Evolutionary conservation across 2,888 invertebrate species (phyloP).

Genomic region (Drosophila borborema): DNA sequence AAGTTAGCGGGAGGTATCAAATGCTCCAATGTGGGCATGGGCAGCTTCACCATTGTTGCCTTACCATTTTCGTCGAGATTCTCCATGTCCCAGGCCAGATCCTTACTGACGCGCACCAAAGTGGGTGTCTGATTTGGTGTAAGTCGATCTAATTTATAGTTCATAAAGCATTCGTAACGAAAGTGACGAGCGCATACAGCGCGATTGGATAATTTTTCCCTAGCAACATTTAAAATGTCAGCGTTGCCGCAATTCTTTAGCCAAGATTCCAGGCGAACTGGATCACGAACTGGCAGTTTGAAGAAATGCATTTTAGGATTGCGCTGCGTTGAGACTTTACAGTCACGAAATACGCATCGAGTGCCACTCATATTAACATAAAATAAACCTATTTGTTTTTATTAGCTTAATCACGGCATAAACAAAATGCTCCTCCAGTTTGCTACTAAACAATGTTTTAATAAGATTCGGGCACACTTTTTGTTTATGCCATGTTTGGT

Average conservation of each 20-base stretch:
- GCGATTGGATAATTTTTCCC: conserved; percentile 85
- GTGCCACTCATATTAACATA: conserved; percentile 85
- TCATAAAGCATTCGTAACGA: conserved; percentile 85
- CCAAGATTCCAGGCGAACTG: conserved; percentile 68
- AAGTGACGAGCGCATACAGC: conserved; percentile 86
- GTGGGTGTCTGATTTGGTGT: conserved; percentile 86
- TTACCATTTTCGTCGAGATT: conserved; percentile 58
- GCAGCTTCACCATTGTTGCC: conserved; percentile 55
- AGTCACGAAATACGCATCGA: conserved; percentile 86
- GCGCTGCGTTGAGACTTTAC: conserved; percentile 85
- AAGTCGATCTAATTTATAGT: conserved; percentile 85
- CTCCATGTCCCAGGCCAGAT: conserved; percentile 75
- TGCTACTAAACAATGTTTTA: conserved; percentile 9
- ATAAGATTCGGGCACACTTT: conserved; percentile 11
- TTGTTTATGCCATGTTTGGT: conserved; percentile 1
- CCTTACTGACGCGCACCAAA: conserved; percentile 74
- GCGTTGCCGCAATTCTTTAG: conserved; percentile 61
- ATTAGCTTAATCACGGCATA: conserved; percentile 3
- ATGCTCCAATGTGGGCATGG: conserved; percentile 56
- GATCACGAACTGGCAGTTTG: conserved; percentile 85
- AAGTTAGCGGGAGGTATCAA: conserved; percentile 75
- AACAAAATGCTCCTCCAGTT: conserved; percentile 1
- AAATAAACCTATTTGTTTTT: neutral
- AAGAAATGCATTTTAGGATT: conserved; percentile 86
- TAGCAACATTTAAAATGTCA: conserved; percentile 77